phyloP scores from a whole-genome alignment of 2,888 invertebrate species.

The Tridacna crocea region DNA sequence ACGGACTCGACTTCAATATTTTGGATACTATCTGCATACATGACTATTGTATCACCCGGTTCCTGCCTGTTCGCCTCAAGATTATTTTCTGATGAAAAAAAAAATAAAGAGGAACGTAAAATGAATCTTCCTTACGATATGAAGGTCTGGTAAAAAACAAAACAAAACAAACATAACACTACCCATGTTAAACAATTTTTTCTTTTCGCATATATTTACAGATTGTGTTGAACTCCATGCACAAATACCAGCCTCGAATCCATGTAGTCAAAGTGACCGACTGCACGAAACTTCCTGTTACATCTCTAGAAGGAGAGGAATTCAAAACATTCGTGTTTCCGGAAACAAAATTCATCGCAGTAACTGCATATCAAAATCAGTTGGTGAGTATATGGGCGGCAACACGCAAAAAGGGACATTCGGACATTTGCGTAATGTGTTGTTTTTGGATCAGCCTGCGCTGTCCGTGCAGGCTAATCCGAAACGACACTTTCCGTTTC shows the following conservation, averaged over 20 bases:
- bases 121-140: too few relatives aligned
- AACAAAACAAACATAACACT: not conserved
- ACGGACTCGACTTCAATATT: too few relatives aligned
- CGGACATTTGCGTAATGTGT: too few relatives aligned
- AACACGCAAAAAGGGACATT: not conserved
- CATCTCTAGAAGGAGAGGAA: slow-evolving; percentile 95
- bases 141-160: too few relatives aligned
- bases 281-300: slow-evolving; percentile 85
- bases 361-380: slow-evolving; percentile 99
- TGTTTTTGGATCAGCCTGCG: too few relatives aligned
- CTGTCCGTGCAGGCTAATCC: too few relatives aligned
- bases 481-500: too few relatives aligned
- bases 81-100: too few relatives aligned
- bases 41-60: too few relatives aligned
- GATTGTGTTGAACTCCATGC: slow-evolving; percentile 99
- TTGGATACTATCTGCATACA: too few relatives aligned
- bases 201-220: slow-evolving; percentile 85
- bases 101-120: too few relatives aligned
- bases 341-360: slow-evolving; percentile 99
- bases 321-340: slow-evolving; percentile 98
- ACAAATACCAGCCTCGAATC: slow-evolving; percentile 99
- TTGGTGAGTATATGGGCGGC: slow-evolving; percentile 89
- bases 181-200: not conserved
- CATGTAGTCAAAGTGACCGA: slow-evolving; percentile 96
- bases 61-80: too few relatives aligned